Evolutionary conservation across 1,140 invertebrate genomes (phyloP).

Genomic region (Oppia nitens): DNA sequence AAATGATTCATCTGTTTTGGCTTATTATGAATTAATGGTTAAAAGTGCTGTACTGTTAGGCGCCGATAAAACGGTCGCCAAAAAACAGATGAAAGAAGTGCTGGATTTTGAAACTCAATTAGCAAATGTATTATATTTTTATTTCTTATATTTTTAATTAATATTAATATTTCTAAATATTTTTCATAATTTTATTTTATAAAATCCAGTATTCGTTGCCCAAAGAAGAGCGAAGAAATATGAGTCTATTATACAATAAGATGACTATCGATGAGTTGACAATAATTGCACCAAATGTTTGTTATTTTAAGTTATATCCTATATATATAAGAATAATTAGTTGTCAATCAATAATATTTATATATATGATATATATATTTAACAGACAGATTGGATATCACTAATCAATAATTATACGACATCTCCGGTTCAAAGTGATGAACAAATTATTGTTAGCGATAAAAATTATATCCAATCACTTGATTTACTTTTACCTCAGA

Average conservation of each 20-base stretch:
- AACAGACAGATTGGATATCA: constrained; percentile 12
- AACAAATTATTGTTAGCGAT: constrained; percentile 17
- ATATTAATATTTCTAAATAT: neutral
- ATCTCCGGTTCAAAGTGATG: neutral
- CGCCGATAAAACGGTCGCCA: constrained; percentile 22
- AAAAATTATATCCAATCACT: constrained; percentile 12
- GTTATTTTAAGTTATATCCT: no score
- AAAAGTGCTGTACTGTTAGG: constrained; percentile 73
- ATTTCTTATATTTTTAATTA: neutral
- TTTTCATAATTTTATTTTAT: neutral
- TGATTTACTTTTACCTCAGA: constrained; percentile 8
- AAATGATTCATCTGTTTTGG: constrained; percentile 33
- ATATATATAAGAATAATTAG: no score
- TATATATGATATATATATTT: neutral
- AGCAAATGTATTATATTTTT: constrained; percentile 43
- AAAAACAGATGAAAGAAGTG: constrained; percentile 43
- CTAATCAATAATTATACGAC: neutral
- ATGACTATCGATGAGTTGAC: constrained; percentile 9
- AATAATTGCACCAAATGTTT: constrained; percentile 14
- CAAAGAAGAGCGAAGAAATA: constrained; percentile 15
- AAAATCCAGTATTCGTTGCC: constrained; percentile 15
- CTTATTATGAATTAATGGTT: constrained; percentile 35
- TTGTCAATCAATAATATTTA: neutral
- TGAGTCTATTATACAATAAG: constrained; percentile 18
- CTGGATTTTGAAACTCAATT: constrained; percentile 55